Evolutionary conservation across 2,113 vertebrate species (phyloP), one percentile per base, ranked within the genome.

Genomic region (Tautogolabrus adspersus): DNA sequence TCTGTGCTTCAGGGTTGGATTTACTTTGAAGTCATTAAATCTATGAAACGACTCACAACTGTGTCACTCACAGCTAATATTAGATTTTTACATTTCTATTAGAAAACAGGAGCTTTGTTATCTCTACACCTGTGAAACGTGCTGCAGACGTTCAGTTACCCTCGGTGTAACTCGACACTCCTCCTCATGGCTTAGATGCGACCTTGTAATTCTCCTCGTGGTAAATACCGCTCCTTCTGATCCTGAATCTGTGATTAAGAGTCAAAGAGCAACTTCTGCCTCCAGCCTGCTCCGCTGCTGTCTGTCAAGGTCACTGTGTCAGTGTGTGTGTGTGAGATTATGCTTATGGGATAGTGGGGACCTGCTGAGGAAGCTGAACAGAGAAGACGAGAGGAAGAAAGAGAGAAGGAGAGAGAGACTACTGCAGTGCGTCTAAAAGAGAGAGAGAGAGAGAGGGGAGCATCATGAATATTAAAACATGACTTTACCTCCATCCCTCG

Each of bases 321-420:
- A 10, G 60, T 66, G 44, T 70, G 72, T 64, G 73, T 56, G 81
- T 72, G 84, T 81, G 74, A 26, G 59, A 76, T 65, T 75, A 79
- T 85, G 72, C 64, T 59, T 84, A 77, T 83, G 73, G 40, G 47
- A 79, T 81, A 57, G 71, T 21, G 60, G 61, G 71, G 88, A 90
- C 82, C 80, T 90, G 91, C 91, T 91, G 90, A 91, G 83, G 72
- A 90, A 81, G 90, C 81, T 75, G 49, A 75, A 81, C n/a, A 59
- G 70, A 72, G 46, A 51, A 68, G 73, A n/a, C 58, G 57, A 80
- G 73, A 77, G 82, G 55, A 71, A 78, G 79, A 89, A 70, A 77
- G 69, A 63, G 65, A 82, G 60, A 77, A 59, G 19, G 72, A 64
- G 61, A 64, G 62, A 75, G 66, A 70, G 82, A 66, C 40, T 56